Conservation (phyloP, 2,888 invertebrate species). For the Bursaphelenchus okinawaensis region DNA sequence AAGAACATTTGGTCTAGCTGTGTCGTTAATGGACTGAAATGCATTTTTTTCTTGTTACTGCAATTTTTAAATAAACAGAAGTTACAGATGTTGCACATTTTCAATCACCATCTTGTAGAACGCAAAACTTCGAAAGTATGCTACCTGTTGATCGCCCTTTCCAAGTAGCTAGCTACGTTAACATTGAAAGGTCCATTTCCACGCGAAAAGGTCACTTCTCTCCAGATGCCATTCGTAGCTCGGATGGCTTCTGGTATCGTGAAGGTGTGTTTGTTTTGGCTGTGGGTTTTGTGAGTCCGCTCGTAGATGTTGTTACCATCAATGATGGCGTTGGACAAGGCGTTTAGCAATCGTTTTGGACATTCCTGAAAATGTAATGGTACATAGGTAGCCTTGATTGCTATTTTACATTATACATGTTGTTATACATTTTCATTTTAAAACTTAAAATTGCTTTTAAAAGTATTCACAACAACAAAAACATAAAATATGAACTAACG, state of each 20-base stretch:
- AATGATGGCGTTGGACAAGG: constrained; percentile 21
- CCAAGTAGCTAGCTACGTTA: not conserved
- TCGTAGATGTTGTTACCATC: constrained; percentile 20
- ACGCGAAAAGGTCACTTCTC: not conserved
- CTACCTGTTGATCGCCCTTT: not conserved
- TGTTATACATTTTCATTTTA: too few species aligned
- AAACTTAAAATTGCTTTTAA: too few species aligned
- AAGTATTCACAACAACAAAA: too few species aligned
- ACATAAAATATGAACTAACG: not conserved
- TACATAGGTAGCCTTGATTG: not conserved
- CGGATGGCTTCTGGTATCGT: not conserved
- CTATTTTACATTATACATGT: too few species aligned
- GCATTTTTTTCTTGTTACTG: not conserved
- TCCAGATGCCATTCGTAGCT: not conserved
- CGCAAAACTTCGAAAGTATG: too few species aligned
- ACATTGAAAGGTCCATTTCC: not conserved
- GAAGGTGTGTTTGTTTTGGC: not conserved
- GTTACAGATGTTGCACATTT: too few species aligned
- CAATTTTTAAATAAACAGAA: too few species aligned
- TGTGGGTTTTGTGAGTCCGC: not conserved
- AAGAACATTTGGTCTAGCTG: constrained; percentile 15
- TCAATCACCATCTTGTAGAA: too few species aligned
- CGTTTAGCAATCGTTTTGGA: constrained; percentile 11
- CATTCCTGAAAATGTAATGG: constrained; percentile 7
- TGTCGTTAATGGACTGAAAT: not conserved